Evolutionary conservation across 2,797 vertebrate genomes (phyloP).

Genomic region (Pseudomugil gertrudae): DNA sequence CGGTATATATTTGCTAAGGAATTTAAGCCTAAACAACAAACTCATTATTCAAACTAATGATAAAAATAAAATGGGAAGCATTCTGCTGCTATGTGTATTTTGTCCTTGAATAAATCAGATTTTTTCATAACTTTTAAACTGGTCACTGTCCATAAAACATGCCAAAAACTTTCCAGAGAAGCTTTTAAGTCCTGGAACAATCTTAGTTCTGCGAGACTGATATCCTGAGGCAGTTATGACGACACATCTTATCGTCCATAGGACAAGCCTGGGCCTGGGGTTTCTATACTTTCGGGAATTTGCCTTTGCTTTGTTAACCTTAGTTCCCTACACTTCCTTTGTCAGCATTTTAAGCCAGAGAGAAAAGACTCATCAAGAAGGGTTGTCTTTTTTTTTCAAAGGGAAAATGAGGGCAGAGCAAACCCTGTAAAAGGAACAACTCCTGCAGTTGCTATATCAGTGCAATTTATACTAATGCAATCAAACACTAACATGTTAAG

Average conservation of each 20-base stretch:
- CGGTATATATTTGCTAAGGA: too few species aligned
- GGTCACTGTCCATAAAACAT: slow-evolving; percentile 19
- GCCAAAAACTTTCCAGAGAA: slow-evolving; percentile 28
- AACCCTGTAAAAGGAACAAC: neutral
- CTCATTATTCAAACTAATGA: neutral
- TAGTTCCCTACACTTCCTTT: slow-evolving; percentile 36
- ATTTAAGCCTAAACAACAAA: too few species aligned
- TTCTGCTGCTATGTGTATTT: neutral
- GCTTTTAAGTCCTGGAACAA: slow-evolving; percentile 48
- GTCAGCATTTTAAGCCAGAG: slow-evolving; percentile 40
- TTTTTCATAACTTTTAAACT: slow-evolving; percentile 11
- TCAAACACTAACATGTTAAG: slow-evolving; percentile 16
- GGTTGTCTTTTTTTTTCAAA: slow-evolving; percentile 26
- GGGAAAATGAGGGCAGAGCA: slow-evolving; percentile 30
- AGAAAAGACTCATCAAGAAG: slow-evolving; percentile 25
- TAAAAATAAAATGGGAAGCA: neutral
- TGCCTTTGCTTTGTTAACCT: slow-evolving; percentile 59
- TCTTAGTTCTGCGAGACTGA: slow-evolving; percentile 69
- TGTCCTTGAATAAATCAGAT: slow-evolving; percentile 11
- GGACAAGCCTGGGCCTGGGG: slow-evolving; percentile 78
- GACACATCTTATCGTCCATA: slow-evolving; percentile 67
- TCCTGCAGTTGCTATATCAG: slow-evolving; percentile 8
- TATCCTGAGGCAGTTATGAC: slow-evolving; percentile 78
- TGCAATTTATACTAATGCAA: slow-evolving; percentile 24
- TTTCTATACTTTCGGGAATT: slow-evolving; percentile 63